A percentile compares a stretch with the other conserved stretches of the same genome.
phyloP scores from a whole-genome alignment of 2,888 invertebrate genomes.

The Parascotia fuliginaria region DNA sequence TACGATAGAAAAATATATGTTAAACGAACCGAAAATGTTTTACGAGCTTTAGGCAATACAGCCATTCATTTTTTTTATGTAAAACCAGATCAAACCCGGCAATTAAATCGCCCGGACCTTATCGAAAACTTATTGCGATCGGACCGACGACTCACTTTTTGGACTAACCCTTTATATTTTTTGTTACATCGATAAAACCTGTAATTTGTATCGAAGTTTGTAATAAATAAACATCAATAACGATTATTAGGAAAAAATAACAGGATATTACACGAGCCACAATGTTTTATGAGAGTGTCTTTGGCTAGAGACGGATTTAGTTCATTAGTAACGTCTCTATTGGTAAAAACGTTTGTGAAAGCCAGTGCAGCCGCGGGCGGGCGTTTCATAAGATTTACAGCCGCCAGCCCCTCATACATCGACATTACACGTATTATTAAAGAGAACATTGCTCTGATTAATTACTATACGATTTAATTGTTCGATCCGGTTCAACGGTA shows the following conservation, averaged over 20 bases:
- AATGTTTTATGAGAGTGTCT: slow-evolving; percentile 76
- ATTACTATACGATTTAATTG: slow-evolving; percentile 75
- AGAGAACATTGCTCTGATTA: slow-evolving; percentile 76
- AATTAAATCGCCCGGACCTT: slow-evolving; percentile 85
- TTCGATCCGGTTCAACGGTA: slow-evolving; percentile 70
- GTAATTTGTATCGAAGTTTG: slow-evolving; percentile 81
- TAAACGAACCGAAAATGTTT: slow-evolving; percentile 74
- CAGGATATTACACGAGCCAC: slow-evolving; percentile 79
- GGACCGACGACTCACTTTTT: slow-evolving; percentile 84
- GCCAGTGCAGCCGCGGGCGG: slow-evolving; percentile 72
- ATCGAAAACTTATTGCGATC: slow-evolving; percentile 86
- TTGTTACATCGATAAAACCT: slow-evolving; percentile 81
- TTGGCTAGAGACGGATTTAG: slow-evolving; percentile 66
- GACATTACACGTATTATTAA: slow-evolving; percentile 82
- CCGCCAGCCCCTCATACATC: slow-evolving; percentile 69
- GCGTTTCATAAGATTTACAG: slow-evolving; percentile 75
- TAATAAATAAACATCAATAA: slow-evolving; percentile 86
- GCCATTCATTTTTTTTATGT: slow-evolving; percentile 85
- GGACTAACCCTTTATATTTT: slow-evolving; percentile 84
- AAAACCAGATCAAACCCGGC: slow-evolving; percentile 85
- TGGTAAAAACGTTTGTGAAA: slow-evolving; percentile 80
- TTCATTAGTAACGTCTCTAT: slow-evolving; percentile 82
- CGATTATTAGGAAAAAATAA: slow-evolving; percentile 85
- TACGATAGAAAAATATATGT: slow-evolving; percentile 73
- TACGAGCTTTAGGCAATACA: slow-evolving; percentile 76